Percentiles rank a stretch among this genome's conserved stretches.
Conservation (phyloP, 2,113 vertebrate species). For the Hyla sarda region DNA sequence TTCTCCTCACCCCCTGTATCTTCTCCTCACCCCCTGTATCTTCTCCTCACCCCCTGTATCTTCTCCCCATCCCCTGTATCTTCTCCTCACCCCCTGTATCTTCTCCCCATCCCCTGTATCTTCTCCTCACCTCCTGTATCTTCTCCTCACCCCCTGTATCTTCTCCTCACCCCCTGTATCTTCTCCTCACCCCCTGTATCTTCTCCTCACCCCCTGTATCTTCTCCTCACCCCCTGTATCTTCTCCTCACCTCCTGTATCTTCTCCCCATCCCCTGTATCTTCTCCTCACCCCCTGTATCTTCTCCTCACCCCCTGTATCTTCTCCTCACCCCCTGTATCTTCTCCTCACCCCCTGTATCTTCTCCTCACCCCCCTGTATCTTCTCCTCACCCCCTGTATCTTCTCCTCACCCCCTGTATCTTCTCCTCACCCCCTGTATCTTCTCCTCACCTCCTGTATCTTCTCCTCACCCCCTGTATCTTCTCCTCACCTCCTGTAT, state of each 20-base stretch:
- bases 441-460: neutral
- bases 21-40: neutral
- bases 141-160: too few species aligned
- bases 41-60: neutral
- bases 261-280: neutral
- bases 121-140: too few species aligned
- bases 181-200: too few species aligned
- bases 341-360: neutral
- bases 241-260: neutral
- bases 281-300: neutral
- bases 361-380: neutral
- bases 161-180: too few species aligned
- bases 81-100: neutral
- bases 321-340: too few species aligned
- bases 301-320: too few species aligned
- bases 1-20: neutral
- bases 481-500: neutral
- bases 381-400: neutral
- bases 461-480: neutral
- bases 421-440: neutral
- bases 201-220: too few species aligned
- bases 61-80: neutral
- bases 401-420: neutral
- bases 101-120: too few species aligned
- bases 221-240: neutral